phyloP scores from a whole-genome alignment of 2,888 invertebrate genomes.

The Trisateles emortualis region DNA sequence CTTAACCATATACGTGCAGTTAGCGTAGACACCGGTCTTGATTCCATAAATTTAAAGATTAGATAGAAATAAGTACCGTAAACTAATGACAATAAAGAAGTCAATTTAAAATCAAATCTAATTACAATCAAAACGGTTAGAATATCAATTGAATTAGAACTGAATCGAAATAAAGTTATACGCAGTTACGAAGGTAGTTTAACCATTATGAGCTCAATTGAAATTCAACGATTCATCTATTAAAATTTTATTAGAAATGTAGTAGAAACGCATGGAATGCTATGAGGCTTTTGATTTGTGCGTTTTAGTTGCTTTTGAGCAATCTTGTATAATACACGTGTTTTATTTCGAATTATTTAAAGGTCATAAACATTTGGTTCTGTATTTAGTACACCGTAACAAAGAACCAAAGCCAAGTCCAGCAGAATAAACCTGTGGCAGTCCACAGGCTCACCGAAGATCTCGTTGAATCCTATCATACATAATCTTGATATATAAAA shows the following conservation, averaged over 20 bases:
- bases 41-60: neutral
- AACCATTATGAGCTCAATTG: constrained; percentile 29
- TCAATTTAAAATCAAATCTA: constrained; percentile 11
- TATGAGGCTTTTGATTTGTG: constrained; percentile 14
- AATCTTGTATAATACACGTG: neutral
- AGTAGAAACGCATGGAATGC: constrained; percentile 34
- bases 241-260: constrained; percentile 20
- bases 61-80: neutral
- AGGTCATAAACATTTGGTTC: neutral
- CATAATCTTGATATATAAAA: too few relatives aligned
- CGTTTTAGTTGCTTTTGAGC: constrained; percentile 5
- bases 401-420: too few relatives aligned
- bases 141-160: constrained; percentile 21
- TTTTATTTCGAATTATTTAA: neutral
- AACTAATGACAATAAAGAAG: constrained; percentile 3
- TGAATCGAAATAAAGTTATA: constrained; percentile 35
- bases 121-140: constrained; percentile 13
- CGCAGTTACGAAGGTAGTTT: constrained; percentile 12
- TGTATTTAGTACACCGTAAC: too few relatives aligned
- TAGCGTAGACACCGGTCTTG: neutral
- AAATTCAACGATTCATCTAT: constrained; percentile 34
- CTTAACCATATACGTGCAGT: too few relatives aligned
- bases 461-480: too few relatives aligned
- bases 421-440: too few relatives aligned
- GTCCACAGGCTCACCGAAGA: too few relatives aligned